These are phyloP conservation scores for Nomada ferruginata DNA, from an alignment of 2,888 invertebrate species.

Conservation along the genomic window DNA sequence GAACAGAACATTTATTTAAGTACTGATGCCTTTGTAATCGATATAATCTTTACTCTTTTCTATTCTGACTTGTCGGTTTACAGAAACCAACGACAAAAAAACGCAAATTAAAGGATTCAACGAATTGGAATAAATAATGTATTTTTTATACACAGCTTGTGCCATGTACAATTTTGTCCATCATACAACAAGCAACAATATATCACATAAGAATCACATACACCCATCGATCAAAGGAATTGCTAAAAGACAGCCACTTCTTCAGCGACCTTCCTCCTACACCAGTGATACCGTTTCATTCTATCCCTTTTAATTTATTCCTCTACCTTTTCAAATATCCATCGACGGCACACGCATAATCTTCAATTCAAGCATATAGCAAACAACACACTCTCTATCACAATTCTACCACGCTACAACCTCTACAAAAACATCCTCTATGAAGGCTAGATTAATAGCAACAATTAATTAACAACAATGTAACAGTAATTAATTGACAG, in stretches of 20 bases:
- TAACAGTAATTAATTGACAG: not conserved
- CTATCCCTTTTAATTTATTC: not conserved
- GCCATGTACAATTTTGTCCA: too few relatives aligned
- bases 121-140: too few relatives aligned
- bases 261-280: slow-evolving; percentile 41
- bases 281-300: slow-evolving; percentile 38
- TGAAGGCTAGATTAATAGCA: too few relatives aligned
- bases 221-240: not conserved
- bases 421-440: not conserved
- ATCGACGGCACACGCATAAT: not conserved
- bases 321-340: not conserved
- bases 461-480: not conserved
- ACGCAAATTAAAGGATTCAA: too few relatives aligned
- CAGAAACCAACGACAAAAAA: too few relatives aligned
- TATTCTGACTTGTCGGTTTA: too few relatives aligned
- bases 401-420: too few relatives aligned
- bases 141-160: too few relatives aligned
- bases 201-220: not conserved
- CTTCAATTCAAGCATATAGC: not conserved
- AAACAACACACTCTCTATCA: too few relatives aligned
- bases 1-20: not conserved
- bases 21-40: too few relatives aligned
- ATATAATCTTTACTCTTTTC: too few relatives aligned
- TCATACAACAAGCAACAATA: not conserved
- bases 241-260: slow-evolving; percentile 26